phyloP scores from a whole-genome alignment of 2,888 invertebrate species.

The Andrena fulva region DNA sequence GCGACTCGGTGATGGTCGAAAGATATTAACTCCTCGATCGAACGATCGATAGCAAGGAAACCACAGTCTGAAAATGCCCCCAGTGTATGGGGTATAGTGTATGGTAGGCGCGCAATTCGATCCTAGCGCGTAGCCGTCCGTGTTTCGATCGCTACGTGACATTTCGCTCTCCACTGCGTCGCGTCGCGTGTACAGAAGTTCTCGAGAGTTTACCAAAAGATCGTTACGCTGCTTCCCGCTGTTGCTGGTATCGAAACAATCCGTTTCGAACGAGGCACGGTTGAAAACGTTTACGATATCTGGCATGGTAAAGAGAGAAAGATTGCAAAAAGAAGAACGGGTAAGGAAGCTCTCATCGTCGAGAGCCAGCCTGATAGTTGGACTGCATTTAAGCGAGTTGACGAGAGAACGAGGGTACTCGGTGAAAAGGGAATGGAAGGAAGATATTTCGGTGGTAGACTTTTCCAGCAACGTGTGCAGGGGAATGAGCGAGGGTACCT shows the following conservation, averaged over 20 bases:
- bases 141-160: not conserved
- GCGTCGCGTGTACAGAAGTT: not conserved
- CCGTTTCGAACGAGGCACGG: not conserved
- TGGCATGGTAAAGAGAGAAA: too few relatives aligned
- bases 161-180: not conserved
- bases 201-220: not conserved
- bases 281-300: not conserved
- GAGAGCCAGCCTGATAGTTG: not conserved
- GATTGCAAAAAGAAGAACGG: not conserved
- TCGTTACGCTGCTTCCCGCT: too few relatives aligned
- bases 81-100: not conserved
- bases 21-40: not conserved
- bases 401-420: not conserved
- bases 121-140: not conserved
- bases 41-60: not conserved
- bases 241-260: too few relatives aligned
- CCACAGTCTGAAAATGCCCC: not conserved
- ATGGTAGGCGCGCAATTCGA: not conserved
- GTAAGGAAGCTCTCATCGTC: not conserved
- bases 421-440: not conserved
- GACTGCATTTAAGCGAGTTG: not conserved
- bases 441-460: conserved; percentile 24
- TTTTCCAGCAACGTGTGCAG: not conserved
- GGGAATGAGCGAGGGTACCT: too few relatives aligned
- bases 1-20: too few relatives aligned